phyloP scores from a whole-genome alignment of 2,888 invertebrate genomes.

The Drosophila pseudotakahashii region DNA sequence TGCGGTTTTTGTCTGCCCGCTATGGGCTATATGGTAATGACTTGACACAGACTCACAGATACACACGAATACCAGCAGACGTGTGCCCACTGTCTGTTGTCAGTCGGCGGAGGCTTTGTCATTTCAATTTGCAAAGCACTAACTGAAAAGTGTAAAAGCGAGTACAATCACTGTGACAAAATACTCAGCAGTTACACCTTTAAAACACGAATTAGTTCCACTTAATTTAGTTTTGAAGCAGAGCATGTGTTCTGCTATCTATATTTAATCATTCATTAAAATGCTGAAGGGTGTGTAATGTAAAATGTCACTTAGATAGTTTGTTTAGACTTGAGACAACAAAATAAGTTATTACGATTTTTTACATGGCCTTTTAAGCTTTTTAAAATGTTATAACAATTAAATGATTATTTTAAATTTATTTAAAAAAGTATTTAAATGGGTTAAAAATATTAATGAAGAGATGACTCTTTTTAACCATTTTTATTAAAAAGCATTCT shows the following conservation, averaged over 20 bases:
- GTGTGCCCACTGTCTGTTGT: slow-evolving; percentile 22
- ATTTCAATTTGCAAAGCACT: slow-evolving; percentile 43
- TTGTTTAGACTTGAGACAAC: background rate
- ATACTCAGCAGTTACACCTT: slow-evolving; percentile 1
- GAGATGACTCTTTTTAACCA: too few relatives aligned
- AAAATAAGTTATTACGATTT: background rate
- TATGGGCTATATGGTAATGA: slow-evolving; percentile 36
- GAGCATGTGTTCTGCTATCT: slow-evolving; percentile 6
- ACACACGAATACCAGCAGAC: slow-evolving; percentile 4
- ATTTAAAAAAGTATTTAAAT: too few relatives aligned
- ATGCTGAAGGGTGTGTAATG: background rate
- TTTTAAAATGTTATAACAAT: background rate
- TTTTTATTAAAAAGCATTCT: too few relatives aligned
- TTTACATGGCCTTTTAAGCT: background rate
- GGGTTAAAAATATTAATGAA: too few relatives aligned
- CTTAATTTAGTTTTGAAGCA: slow-evolving; percentile 18
- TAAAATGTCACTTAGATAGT: background rate
- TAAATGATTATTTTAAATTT: too few relatives aligned
- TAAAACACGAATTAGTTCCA: slow-evolving; percentile 29
- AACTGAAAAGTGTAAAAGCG: slow-evolving; percentile 17
- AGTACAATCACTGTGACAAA: slow-evolving; percentile 20
- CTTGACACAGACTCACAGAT: slow-evolving; percentile 21
- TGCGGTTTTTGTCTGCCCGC: slow-evolving; percentile 53
- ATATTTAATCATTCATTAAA: slow-evolving; percentile 12
- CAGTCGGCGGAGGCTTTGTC: slow-evolving; percentile 30